Evolutionary conservation across 2,888 invertebrate species (phyloP), one percentile per base, ranked within the genome.

Genomic region (Uloborus plumipes): DNA sequence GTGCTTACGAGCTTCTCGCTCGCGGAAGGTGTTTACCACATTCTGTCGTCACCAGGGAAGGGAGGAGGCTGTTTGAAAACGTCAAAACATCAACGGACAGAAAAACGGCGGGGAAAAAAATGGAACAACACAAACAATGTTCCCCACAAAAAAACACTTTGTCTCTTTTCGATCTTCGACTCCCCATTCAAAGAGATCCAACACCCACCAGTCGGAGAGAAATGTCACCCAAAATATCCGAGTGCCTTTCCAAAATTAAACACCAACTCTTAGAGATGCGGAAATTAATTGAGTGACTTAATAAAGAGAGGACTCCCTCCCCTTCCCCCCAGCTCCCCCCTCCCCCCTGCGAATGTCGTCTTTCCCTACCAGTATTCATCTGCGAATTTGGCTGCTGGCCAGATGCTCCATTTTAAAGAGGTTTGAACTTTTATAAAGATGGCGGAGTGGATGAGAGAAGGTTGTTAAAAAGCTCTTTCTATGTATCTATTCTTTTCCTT

Each of bases 221-320:
- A 55, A 65, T 16, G 55, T 55, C 22, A 50, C 70, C 65, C 15
- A 22, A 70, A 78, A 55, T 70, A 70, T 47, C 69, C 55, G 16
- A 18, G n/a, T 22, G 22, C 3, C 64, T 55, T 69, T 76, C 78
- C 51, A 71, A 78, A 78, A 65, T 78, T 78, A 78, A 71, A 62
- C 70, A 20, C 53, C 49, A 18, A 55, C 50, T 65, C 65, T 71
- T 78, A 66, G 65, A 65, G 65, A 18, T n/a, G 47, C 58, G 64
- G 59, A 71, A 77, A 78, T 78, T 78, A 78, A 78, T 78, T 78
- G 78, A 71, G 78, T 14, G 71, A 78, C 78, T 78, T 78, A 78
- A 78, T 78, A 78, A 71, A 78, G 71, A 58, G 76, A 71, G 71
- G 26, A 59, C 18, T 22, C 18, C 58, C 31, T 18, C 14, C 22